Evolutionary conservation across 1,140 invertebrate genomes (phyloP), one percentile per base, ranked within the genome.

Genomic region (Liolophura sinensis): DNA sequence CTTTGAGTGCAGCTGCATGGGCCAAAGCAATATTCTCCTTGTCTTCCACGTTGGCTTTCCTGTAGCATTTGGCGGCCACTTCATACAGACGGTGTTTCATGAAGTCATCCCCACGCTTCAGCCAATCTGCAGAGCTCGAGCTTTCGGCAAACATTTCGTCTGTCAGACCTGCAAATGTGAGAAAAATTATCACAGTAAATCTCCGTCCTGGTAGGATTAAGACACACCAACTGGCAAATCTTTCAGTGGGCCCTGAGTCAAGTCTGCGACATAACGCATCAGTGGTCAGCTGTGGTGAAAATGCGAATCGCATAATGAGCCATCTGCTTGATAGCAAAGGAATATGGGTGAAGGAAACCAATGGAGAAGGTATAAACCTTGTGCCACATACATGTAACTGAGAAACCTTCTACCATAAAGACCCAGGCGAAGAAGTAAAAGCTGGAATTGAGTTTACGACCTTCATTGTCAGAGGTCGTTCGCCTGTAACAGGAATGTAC

Each of bases 51-150:
- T 69, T 58, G 22, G 72, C 74, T 46, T 69, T 74, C 12, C 61
- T 60, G 62, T 75, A 82, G 59, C 79, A 81, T 60, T 81, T 82
- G 9, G 78, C 78, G 31, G 80, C 80, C 0, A 81, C 73, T 47
- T 71, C 67, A 55, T 76, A 82, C 57, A 80, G 57, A 0, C 62
- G 64, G 22, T 77, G 72, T 22, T 69, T 71, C 73, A 78, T 80
- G 60, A 81, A 79, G 12, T 79, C 74, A 20, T 80, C 76, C 20
- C 77, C 81, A 46, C 74, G 61, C 40, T 68, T 60, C 31, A 70
- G 59, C 81, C 81, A 82, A 52, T 81, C 75, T 20, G 73, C 65
- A 54, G 60, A 55, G 15, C 60, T 75, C 1, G 81, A 82, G 22
- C 69, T 73, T 58, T 77, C 73, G 1, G 78, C 77, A 73, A 82